Evolutionary conservation across 2,113 vertebrate genomes (phyloP).

Genomic region (Leuciscus idus): DNA sequence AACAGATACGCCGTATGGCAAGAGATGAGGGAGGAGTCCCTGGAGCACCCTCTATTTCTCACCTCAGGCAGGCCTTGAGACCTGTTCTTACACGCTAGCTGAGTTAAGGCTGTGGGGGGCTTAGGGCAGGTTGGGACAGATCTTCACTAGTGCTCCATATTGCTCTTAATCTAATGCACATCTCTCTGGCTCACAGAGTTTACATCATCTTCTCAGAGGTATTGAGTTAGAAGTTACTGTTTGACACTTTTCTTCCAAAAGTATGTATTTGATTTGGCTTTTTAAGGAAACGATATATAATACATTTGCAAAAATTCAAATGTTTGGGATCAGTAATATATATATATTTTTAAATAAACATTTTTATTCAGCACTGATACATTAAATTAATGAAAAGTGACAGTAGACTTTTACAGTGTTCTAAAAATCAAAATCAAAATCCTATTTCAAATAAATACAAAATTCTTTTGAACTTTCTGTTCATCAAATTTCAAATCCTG

Average conservation of each 20-base stretch:
- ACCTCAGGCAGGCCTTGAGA: constrained; percentile 20
- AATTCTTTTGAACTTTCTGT: neutral
- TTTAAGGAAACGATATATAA: neutral
- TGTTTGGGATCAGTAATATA: neutral
- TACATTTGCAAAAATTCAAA: neutral
- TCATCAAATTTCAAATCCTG: neutral
- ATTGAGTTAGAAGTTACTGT: neutral
- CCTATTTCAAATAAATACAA: neutral
- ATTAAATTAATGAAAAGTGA: neutral
- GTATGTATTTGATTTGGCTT: neutral
- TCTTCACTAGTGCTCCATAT: neutral
- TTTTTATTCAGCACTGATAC: neutral
- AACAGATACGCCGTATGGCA: neutral
- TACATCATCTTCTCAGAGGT: neutral
- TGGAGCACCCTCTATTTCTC: neutral
- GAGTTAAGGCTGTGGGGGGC: neutral
- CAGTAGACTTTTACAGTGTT: neutral
- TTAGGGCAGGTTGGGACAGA: constrained; percentile 23
- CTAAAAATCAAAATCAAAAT: too few species aligned
- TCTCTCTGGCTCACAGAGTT: neutral
- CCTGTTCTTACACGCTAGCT: constrained; percentile 40
- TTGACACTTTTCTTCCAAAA: neutral
- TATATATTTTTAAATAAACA: too few species aligned
- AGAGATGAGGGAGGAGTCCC: constrained; percentile 33
- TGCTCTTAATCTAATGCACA: neutral